phyloP scores from a whole-genome alignment of 2,113 vertebrate species.

The Phylloscopus trochilus region DNA sequence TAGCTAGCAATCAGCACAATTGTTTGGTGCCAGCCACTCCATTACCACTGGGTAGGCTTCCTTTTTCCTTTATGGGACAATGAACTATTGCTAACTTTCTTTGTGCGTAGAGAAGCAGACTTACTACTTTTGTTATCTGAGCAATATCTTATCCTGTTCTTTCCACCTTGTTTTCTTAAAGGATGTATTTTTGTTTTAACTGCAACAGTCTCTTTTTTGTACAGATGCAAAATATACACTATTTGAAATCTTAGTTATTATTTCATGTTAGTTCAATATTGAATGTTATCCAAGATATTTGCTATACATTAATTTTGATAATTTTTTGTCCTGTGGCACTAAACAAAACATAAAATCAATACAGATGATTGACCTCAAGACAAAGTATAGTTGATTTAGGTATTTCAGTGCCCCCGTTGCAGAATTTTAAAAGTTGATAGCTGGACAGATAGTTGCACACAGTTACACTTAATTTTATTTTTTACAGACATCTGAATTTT shows the following conservation, averaged over 20 bases:
- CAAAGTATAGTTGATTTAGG: not conserved
- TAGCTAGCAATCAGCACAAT: not conserved
- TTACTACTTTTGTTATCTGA: not conserved
- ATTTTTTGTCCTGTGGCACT: not conserved
- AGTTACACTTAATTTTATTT: not conserved
- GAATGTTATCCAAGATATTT: not conserved
- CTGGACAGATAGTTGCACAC: not conserved
- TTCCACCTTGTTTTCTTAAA: not conserved
- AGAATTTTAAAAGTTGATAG: not conserved
- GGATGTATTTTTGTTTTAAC: not conserved
- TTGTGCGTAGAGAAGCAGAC: not conserved
- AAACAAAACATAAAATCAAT: not conserved
- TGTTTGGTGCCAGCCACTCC: not conserved
- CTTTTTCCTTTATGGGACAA: not conserved
- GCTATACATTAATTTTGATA: not conserved
- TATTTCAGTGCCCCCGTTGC: not conserved
- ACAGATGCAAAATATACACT: not conserved
- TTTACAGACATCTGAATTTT: not conserved
- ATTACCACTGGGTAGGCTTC: not conserved
- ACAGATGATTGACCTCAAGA: rapidly evolving
- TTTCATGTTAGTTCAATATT: not conserved
- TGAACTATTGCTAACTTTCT: not conserved
- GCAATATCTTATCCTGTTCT: not conserved
- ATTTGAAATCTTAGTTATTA: not conserved
- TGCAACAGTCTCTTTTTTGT: not conserved